Evolutionary conservation across 2,888 invertebrate genomes (phyloP), one percentile per base, ranked within the genome.

Genomic region (Monochamus alternatus): DNA sequence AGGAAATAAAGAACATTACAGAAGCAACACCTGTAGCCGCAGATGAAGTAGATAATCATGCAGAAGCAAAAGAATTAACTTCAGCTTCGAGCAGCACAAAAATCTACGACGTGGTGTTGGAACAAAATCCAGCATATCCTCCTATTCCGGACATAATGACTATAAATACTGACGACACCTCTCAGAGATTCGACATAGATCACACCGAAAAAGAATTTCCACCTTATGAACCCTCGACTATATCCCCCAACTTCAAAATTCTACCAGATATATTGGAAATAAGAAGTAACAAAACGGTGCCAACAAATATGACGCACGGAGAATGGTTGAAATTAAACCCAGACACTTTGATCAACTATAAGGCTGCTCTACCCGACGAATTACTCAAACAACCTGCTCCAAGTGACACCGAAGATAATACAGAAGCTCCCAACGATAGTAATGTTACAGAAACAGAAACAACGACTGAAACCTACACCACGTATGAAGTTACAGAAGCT

Each of bases 51-150:
- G 58, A 68, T 38, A 43, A 58, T 44, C 4, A 9, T 44, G 43
- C 68, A 58, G 69, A 60, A 32, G 31, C 51, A 3, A 71, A 44
- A 47, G 66, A 74, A 44, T 38, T 69, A 7, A 66, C 65, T 14
- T n/a, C 73, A 10, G 52, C 64, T 58, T 43, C 58, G 14, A 73
- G 62, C 31, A 73, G 44, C 44, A 70, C 73, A 51, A 81, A 62
- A n/a, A 14, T 14, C 9, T 67, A 77, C 43, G 71, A 74, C 3
- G 22, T 80, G 65, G 72, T 83, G 47, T 76, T 82, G 5, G 87
- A 87, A 73, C 84, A 85, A 75, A 91, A 91, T 86, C 91, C 91
- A 0, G 91, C 90, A 3, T 91, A 91, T 85, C 91, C 91, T 2
- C 90, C 90, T 1, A 85, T 91, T 73, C 90, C 90, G 4, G 91